Evolutionary conservation across 2,797 vertebrate species (phyloP).

Genomic region (Sandelia bainsii): DNA sequence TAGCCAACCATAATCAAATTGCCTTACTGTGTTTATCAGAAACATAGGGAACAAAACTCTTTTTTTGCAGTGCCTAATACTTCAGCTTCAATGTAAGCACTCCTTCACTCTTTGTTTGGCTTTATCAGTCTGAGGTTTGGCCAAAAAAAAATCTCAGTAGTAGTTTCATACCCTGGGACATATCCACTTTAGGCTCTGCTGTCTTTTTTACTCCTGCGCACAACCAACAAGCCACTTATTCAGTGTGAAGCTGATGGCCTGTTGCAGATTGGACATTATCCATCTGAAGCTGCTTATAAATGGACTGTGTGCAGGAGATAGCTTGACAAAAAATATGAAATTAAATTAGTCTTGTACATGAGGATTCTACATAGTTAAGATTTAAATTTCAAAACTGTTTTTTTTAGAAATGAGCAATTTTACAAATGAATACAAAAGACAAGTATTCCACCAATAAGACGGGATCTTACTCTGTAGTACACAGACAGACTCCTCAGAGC

Average conservation of each 20-base stretch:
- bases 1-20: constrained; percentile 81
- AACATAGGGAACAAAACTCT: constrained; percentile 45
- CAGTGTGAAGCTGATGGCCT: constrained; percentile 2
- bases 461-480: constrained; percentile 9
- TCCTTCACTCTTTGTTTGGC: constrained; percentile 56
- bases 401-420: constrained; percentile 18
- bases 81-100: constrained; percentile 79
- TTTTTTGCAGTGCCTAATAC: constrained; percentile 78
- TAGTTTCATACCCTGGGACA: constrained; percentile 45
- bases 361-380: constrained; percentile 36
- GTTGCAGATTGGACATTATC: constrained; percentile 9
- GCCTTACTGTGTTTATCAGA: constrained; percentile 83
- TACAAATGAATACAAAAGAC: constrained; percentile 24
- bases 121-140: constrained; percentile 54
- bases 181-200: constrained; percentile 38
- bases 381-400: constrained; percentile 45
- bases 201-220: background rate
- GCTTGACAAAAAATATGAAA: background rate
- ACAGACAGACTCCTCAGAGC: constrained; percentile 17
- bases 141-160: constrained; percentile 33
- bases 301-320: constrained; percentile 12
- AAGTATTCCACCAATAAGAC: constrained; percentile 19
- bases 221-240: constrained; percentile 25
- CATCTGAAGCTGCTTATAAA: constrained; percentile 4
- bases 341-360: constrained; percentile 19